phyloP scores from a whole-genome alignment of 2,888 invertebrate species.

The Chironomus tentans region DNA sequence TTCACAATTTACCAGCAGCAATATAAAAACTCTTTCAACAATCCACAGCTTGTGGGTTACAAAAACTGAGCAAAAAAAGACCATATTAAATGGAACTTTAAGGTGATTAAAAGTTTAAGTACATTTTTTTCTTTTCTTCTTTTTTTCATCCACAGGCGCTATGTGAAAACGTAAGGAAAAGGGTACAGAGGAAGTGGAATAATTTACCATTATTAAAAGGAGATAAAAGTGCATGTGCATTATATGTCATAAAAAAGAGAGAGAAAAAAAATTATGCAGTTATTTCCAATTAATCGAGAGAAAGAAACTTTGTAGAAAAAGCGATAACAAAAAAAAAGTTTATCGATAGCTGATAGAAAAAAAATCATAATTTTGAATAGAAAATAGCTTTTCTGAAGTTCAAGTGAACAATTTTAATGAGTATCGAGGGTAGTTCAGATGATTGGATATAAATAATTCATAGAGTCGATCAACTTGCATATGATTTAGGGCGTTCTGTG shows the following conservation, averaged over 20 bases:
- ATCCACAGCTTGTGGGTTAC: too few relatives aligned
- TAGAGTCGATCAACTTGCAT: too few relatives aligned
- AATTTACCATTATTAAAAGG: too few relatives aligned
- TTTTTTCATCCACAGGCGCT: not conserved
- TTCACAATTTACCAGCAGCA: too few relatives aligned
- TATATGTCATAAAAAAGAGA: not conserved
- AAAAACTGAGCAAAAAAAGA: too few relatives aligned
- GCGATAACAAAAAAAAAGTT: not conserved
- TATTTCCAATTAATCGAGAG: not conserved
- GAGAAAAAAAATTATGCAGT: not conserved
- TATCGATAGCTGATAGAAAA: not conserved
- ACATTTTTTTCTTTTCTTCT: not conserved
- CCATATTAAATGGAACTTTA: not conserved
- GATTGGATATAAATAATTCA: too few relatives aligned
- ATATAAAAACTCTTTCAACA: too few relatives aligned
- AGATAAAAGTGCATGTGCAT: not conserved
- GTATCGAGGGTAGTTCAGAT: too few relatives aligned
- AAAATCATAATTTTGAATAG: too few relatives aligned
- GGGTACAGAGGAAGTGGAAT: not conserved
- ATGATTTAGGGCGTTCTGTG: too few relatives aligned
- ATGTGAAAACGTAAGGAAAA: not conserved
- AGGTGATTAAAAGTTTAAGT: not conserved
- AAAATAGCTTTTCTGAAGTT: too few relatives aligned
- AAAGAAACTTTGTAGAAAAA: not conserved
- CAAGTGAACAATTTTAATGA: too few relatives aligned